A percentile compares a stretch with the other conserved stretches of the same genome.
phyloP scores from a whole-genome alignment of 1,140 invertebrate species.

The Diachasmimorpha longicaudata region DNA sequence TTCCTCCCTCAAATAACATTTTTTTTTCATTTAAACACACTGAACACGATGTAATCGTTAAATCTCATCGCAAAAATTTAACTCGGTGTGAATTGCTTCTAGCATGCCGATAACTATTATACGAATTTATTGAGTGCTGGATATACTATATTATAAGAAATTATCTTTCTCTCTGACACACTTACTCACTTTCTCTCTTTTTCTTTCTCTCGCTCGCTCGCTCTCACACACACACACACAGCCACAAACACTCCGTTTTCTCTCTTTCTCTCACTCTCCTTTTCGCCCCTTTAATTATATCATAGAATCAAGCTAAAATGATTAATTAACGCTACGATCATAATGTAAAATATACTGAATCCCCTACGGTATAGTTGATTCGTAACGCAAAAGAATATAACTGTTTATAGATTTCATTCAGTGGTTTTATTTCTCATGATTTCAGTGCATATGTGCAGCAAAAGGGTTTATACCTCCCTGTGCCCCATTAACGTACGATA shows the following conservation, averaged over 20 bases:
- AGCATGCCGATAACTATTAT: slow-evolving; percentile 24
- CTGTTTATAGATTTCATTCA: slow-evolving; percentile 14
- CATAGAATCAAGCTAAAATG: slow-evolving; percentile 16
- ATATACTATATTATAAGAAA: slow-evolving; percentile 11
- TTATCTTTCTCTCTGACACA: slow-evolving; percentile 14
- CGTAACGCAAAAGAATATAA: slow-evolving; percentile 34
- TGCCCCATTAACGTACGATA: background rate
- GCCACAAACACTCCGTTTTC: no score
- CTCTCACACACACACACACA: no score
- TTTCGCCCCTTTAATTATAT: background rate
- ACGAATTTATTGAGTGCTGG: slow-evolving; percentile 10
- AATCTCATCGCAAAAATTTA: background rate
- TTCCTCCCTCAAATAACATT: slow-evolving; percentile 8
- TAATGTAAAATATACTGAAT: slow-evolving; percentile 23
- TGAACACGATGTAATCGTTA: slow-evolving; percentile 24
- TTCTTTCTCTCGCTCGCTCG: no score
- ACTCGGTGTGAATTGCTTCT: slow-evolving; percentile 17
- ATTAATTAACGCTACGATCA: background rate
- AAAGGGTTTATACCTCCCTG: background rate
- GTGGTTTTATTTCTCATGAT: background rate
- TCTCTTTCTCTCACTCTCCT: no score
- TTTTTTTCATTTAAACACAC: slow-evolving; percentile 22
- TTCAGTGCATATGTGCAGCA: background rate
- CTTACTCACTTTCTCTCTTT: no score
- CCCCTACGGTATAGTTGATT: slow-evolving; percentile 2